A percentile compares a stretch with the other conserved stretches of the same genome.
Evolutionary conservation across 1,140 invertebrate species (phyloP).

Genomic region (Ceratosolen fusciceps): DNA sequence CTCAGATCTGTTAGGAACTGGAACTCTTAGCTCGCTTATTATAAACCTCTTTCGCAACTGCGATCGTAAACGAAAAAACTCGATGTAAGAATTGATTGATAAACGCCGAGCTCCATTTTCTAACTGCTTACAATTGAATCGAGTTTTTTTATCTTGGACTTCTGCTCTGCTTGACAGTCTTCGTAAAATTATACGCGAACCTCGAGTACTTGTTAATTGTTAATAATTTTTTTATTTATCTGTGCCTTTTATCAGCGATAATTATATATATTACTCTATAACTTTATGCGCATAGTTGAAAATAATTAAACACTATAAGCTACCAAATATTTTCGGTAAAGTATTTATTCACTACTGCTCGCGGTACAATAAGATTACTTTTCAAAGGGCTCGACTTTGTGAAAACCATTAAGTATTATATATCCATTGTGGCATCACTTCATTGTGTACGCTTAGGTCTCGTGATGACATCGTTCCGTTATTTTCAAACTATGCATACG

Average conservation of each 20-base stretch:
- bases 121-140: neutral
- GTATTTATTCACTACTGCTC: neutral
- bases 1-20: neutral
- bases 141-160: too few relatives aligned
- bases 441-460: slow-evolving; percentile 16
- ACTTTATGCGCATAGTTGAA: neutral
- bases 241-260: too few relatives aligned
- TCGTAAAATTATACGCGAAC: too few relatives aligned
- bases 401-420: slow-evolving; percentile 28
- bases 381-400: neutral
- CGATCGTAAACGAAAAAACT: neutral
- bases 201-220: too few relatives aligned
- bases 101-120: neutral
- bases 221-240: too few relatives aligned
- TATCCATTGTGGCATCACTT: slow-evolving; percentile 37
- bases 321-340: neutral
- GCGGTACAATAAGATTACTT: neutral
- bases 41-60: neutral
- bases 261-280: too few relatives aligned
- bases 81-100: too few relatives aligned
- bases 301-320: neutral
- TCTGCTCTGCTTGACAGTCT: too few relatives aligned
- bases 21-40: neutral
- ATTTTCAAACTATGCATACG: slow-evolving; percentile 1
- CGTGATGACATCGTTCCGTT: slow-evolving; percentile 12